Conservation (phyloP, 2,888 invertebrate species). For the Megamerina dolium region DNA sequence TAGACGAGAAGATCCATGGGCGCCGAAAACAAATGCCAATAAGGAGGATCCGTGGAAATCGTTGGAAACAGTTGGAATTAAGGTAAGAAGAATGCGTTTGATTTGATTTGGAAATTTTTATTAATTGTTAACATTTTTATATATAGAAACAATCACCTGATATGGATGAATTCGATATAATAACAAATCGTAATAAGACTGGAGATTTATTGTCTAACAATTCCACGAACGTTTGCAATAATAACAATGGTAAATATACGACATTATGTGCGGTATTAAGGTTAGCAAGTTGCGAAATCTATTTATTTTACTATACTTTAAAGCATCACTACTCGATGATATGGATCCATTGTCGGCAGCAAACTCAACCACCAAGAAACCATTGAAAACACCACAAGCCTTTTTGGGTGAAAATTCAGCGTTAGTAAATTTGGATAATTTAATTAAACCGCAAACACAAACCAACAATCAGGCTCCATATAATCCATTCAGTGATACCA, state of each 20-base stretch:
- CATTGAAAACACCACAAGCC: constrained; percentile 80
- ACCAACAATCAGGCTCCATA: constrained; percentile 40
- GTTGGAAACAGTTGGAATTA: constrained; percentile 44
- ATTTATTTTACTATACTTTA: neutral
- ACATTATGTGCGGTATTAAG: neutral
- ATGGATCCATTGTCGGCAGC: constrained; percentile 45
- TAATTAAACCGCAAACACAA: constrained; percentile 60
- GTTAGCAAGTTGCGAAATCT: neutral
- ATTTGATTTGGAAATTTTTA: too few species aligned
- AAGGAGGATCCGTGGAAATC: constrained; percentile 57
- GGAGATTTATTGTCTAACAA: constrained; percentile 35
- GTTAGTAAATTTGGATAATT: constrained; percentile 95
- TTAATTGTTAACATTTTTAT: neutral
- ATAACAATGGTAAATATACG: constrained; percentile 40
- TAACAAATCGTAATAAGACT: constrained; percentile 67
- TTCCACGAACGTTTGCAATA: constrained; percentile 41
- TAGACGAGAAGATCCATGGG: constrained; percentile 40
- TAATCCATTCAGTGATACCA: constrained; percentile 49
- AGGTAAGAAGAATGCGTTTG: constrained; percentile 28
- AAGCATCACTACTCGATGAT: constrained; percentile 47
- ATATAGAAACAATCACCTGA: constrained; percentile 53
- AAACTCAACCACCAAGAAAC: constrained; percentile 30
- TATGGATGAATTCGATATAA: constrained; percentile 81
- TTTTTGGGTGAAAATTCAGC: constrained; percentile 96
- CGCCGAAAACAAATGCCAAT: constrained; percentile 34